These are phyloP conservation scores for Drosophila multiciliata DNA, from an alignment of 2,888 invertebrate species.

Conservation along the genomic window DNA sequence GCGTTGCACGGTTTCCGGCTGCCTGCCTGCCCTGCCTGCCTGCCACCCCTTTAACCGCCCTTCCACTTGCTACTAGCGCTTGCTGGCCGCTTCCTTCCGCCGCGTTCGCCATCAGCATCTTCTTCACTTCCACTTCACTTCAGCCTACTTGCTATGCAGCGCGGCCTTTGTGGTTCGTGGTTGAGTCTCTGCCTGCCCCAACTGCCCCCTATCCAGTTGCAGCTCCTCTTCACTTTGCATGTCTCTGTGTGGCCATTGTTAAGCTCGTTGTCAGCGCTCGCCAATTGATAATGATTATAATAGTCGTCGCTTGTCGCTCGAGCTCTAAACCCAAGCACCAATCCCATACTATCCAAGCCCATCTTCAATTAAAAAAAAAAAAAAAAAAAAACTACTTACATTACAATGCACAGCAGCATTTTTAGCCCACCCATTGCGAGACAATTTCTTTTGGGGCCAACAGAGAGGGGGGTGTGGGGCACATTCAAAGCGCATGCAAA, in stretches of 20 bases:
- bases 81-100: conserved; percentile 64
- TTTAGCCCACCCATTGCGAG: conserved; percentile 50
- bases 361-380: conserved; percentile 3
- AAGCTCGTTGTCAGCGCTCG: conserved; percentile 79
- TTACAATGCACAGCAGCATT: conserved; percentile 68
- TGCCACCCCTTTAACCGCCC: not conserved
- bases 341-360: not conserved
- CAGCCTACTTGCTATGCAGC: conserved; percentile 78
- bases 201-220: not conserved
- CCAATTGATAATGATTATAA: conserved; percentile 82
- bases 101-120: conserved; percentile 42
- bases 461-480: not conserved
- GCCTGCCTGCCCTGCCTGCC: not conserved
- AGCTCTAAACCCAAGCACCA: conserved; percentile 10
- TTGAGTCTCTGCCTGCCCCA: conserved; percentile 26
- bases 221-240: conserved; percentile 10
- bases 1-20: conserved; percentile 59
- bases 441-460: conserved; percentile 66
- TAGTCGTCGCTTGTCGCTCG: conserved; percentile 57
- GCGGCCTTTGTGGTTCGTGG: conserved; percentile 73
- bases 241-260: conserved; percentile 67
- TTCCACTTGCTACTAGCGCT: conserved; percentile 4
- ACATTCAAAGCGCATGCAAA: conserved; percentile 80
- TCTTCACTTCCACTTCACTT: conserved; percentile 60
- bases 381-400: conserved; percentile 67